Evolutionary conservation across 2,888 invertebrate genomes (phyloP), one percentile per base, ranked within the genome.

Genomic region (Athripsodes cinereus): DNA sequence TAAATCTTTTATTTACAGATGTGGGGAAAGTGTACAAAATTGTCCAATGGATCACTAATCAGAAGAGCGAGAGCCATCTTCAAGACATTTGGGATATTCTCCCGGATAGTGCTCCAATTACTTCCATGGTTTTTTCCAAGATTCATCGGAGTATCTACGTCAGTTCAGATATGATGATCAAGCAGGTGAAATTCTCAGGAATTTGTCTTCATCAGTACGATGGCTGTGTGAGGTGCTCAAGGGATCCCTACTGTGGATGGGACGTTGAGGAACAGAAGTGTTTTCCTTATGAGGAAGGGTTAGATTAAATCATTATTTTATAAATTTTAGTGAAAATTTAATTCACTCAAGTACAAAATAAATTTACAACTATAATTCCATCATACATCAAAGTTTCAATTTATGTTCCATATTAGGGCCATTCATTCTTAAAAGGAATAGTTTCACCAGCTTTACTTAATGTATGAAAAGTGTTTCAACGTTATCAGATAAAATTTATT

Each of bases 211-310:
- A 86, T 58, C 81, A 88, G 66, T 90, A 91, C 71, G 87, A 88
- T 73, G 88, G 86, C 71, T 92, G 92, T 70, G 78, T 88, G 65
- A 80, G 89, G 61, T 92, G 92, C 72, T 88, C 90, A 48, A 86
- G 88, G 68, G 92, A 92, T 76, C 92, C 92, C 0, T 91, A 92
- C 70, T 92, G 92, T 69, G 91, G 92, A 56, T 92, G 92, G 92
- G 90, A 91, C 71, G 87, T 86, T 68, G 88, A 89, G 65, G 80
- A 82, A 50, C 85, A 86, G 66, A 82, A 83, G 54, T 90, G 90
- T 75, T 87, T 87, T 66, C 86, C 89, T 1, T 89, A 87, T 71
- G 80, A 83, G 65, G 82, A 85, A 66, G 88, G 88, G 85, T 85
- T 78, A 8, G 26, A 26, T n/a, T n/a, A n/a, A n/a, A n/a, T n/a